A percentile compares a stretch with the other conserved stretches of the same genome.
Conservation (phyloP, 2,888 invertebrate species). For the Eumacrocentrus americanus region DNA sequence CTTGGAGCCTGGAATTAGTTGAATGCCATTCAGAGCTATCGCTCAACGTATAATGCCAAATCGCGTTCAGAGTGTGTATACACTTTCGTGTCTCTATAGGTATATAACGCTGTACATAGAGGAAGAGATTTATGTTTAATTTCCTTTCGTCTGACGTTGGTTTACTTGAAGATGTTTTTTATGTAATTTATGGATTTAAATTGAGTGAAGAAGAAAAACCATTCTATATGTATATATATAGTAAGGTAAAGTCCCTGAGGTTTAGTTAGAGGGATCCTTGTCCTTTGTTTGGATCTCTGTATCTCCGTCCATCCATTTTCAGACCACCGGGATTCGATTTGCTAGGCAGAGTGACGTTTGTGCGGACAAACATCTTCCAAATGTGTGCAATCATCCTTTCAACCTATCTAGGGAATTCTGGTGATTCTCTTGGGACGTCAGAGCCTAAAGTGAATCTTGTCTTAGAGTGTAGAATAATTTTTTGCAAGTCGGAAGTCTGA, state of each 20-base stretch:
- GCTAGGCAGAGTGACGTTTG: background rate
- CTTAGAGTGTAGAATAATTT: background rate
- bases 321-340: background rate
- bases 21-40: slow-evolving; percentile 59
- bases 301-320: background rate
- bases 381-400: background rate
- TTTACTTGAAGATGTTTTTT: too few relatives aligned
- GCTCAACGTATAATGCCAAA: slow-evolving; percentile 32
- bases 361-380: background rate
- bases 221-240: background rate
- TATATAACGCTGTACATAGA: background rate
- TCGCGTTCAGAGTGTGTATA: background rate
- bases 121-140: slow-evolving; percentile 7
- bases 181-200: background rate
- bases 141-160: background rate
- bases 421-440: background rate
- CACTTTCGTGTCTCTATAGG: background rate
- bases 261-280: background rate
- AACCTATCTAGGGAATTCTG: background rate
- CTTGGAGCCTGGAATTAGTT: slow-evolving; percentile 61
- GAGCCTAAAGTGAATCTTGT: background rate
- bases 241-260: background rate
- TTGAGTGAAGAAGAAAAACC: background rate
- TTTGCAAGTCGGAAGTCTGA: background rate
- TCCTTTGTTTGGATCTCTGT: background rate